phyloP scores from a whole-genome alignment of 2,113 vertebrate genomes.

The Nestor notabilis region DNA sequence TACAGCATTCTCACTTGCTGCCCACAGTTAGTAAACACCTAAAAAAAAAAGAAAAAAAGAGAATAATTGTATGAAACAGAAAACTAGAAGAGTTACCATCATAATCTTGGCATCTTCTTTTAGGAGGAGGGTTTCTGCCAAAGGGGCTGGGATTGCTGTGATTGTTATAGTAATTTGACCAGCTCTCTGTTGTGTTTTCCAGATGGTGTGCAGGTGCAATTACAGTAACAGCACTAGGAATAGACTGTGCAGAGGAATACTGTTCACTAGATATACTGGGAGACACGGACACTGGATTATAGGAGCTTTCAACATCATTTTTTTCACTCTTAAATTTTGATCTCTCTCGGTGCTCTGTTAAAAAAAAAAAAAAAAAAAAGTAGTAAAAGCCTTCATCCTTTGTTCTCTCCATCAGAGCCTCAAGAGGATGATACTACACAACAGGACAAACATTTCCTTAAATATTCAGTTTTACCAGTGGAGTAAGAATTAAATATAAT shows the following conservation, averaged over 20 bases:
- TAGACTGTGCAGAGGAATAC: constrained; percentile 82
- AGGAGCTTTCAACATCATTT: constrained; percentile 78
- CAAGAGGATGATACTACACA: neutral
- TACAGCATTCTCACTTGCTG: neutral
- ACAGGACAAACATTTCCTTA: neutral
- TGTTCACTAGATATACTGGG: constrained; percentile 74
- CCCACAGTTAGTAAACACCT: neutral
- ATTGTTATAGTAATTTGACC: constrained; percentile 90
- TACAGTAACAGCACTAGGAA: constrained; percentile 85
- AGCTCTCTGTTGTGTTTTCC: constrained; percentile 94
- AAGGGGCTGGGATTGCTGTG: constrained; percentile 89
- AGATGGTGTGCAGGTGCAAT: constrained; percentile 90
- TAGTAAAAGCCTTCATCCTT: neutral
- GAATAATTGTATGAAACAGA: neutral
- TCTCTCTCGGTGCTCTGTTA: constrained; percentile 81
- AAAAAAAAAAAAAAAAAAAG: neutral
- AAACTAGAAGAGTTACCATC: constrained; percentile 81
- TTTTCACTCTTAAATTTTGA: constrained; percentile 84
- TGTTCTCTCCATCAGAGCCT: neutral
- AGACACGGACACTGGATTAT: constrained; percentile 76
- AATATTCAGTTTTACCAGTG: neutral
- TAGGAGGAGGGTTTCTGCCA: constrained; percentile 83
- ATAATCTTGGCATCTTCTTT: constrained; percentile 95
- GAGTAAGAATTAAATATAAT: neutral
- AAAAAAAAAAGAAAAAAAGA: neutral